phyloP scores from a whole-genome alignment of 2,113 vertebrate species.

The Oceanodroma tethys region DNA sequence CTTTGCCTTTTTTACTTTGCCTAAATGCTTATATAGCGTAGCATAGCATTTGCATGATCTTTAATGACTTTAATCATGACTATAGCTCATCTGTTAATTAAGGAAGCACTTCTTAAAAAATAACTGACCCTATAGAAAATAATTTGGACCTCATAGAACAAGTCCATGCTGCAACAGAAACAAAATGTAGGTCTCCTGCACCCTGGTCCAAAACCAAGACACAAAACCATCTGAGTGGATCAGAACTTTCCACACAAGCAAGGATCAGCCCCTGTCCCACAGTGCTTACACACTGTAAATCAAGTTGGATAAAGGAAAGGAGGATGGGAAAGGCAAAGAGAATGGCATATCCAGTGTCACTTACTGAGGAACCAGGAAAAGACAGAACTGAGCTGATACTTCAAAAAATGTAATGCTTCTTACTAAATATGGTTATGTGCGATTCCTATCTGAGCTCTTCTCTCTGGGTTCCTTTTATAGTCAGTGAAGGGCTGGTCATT shows the following conservation, averaged over 20 bases:
- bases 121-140: not conserved
- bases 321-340: not conserved
- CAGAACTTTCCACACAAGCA: not conserved
- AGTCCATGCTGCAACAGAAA: not conserved
- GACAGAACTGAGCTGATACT: not conserved
- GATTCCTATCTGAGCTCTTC: not conserved
- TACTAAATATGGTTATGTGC: not conserved
- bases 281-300: not conserved
- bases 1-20: not conserved
- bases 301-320: not conserved
- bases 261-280: not conserved
- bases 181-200: not conserved
- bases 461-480: not conserved
- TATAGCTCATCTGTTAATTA: not conserved
- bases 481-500: not conserved
- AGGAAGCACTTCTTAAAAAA: not conserved
- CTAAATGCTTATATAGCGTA: not conserved
- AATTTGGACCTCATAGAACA: not conserved
- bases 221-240: fast-evolving
- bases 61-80: not conserved
- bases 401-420: not conserved
- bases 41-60: not conserved
- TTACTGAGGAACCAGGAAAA: not conserved
- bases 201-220: not conserved
- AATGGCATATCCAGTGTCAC: not conserved